Evolutionary conservation across 2,797 vertebrate species (phyloP).

Genomic region (Hydrocynus forskahlii): DNA sequence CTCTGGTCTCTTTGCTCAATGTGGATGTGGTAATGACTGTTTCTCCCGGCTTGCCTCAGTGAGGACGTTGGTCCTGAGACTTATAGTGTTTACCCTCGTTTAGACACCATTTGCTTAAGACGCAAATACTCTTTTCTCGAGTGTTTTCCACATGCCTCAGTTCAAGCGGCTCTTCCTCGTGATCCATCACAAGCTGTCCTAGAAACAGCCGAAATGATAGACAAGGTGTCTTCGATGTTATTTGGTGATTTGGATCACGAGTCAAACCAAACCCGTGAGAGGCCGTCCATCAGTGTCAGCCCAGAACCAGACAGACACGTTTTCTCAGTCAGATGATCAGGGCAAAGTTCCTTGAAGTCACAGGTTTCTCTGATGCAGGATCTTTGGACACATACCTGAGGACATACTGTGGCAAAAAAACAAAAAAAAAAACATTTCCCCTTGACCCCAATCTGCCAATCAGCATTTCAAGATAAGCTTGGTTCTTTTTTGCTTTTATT

Average conservation of each 20-base stretch:
- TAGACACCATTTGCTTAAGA: neutral
- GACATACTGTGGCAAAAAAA: neutral
- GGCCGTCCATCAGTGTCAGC: constrained; percentile 12
- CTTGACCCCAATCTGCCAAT: neutral
- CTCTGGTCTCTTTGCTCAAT: neutral
- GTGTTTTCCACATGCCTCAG: neutral
- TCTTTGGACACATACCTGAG: neutral
- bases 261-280: constrained; percentile 3
- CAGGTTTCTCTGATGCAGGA: neutral
- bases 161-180: neutral
- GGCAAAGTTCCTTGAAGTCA: neutral
- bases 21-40: neutral
- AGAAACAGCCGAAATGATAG: neutral
- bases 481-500: too few species aligned
- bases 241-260: constrained; percentile 6
- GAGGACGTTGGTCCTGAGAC: neutral
- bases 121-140: neutral
- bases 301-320: constrained; percentile 17
- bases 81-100: neutral
- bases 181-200: constrained; percentile 17
- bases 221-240: neutral
- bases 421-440: too few species aligned
- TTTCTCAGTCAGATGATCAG: constrained; percentile 19
- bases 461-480: neutral
- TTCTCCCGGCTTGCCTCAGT: neutral